These are phyloP conservation scores for Geophilus truncorum DNA, from an alignment of 2,888 invertebrate genomes.

Conservation along the genomic window DNA sequence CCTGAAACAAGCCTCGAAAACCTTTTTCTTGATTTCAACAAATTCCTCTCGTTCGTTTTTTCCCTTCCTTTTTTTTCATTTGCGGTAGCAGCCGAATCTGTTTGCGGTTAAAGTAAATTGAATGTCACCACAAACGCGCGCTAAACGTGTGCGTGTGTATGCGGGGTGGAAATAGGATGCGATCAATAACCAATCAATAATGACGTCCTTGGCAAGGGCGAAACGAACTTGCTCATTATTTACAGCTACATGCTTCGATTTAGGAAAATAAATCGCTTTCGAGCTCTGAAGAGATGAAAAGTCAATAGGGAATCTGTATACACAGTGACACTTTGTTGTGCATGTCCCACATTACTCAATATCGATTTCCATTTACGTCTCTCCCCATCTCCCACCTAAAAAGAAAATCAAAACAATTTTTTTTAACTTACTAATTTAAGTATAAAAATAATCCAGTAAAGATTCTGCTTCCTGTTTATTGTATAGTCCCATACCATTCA, in stretches of 20 bases:
- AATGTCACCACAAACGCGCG: background rate
- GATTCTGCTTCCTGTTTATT: background rate
- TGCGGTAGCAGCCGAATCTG: slow-evolving; percentile 3
- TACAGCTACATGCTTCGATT: background rate
- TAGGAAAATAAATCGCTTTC: background rate
- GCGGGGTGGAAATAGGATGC: background rate
- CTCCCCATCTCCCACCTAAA: no score
- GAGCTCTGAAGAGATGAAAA: background rate
- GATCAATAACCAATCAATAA: slow-evolving; percentile 14
- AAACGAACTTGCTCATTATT: background rate
- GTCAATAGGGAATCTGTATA: background rate
- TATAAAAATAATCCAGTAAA: background rate
- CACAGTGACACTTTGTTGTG: background rate
- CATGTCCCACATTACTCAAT: background rate
- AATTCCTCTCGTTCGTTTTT: background rate
- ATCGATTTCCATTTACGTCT: background rate
- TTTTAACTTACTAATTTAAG: background rate
- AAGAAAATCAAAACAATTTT: background rate
- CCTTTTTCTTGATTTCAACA: background rate
- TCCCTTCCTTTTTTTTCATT: background rate
- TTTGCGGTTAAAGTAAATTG: slow-evolving; percentile 24
- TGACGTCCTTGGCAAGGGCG: slow-evolving; percentile 25
- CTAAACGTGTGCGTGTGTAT: background rate
- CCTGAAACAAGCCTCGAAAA: background rate
- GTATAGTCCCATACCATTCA: background rate